Evolutionary conservation across 2,797 vertebrate genomes (phyloP), one percentile per base, ranked within the genome.

Genomic region (Acanthis flammea): DNA sequence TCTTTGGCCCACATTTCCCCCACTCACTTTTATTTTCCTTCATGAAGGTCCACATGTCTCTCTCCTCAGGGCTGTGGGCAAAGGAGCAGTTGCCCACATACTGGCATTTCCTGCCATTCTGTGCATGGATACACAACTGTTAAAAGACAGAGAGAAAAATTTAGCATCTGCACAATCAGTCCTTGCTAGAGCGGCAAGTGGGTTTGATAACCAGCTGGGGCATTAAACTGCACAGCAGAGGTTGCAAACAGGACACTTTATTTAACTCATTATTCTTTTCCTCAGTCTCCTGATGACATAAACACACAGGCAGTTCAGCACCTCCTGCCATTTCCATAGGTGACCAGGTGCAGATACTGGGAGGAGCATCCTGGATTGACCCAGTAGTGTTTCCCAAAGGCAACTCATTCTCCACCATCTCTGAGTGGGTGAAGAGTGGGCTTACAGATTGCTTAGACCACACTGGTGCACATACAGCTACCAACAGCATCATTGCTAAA

Each of bases 21-120:
- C 31, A 97, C 99, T 99, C 94, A 99, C 99, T 97, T 96, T 98
- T 98, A 81, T 98, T 98, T 95, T 99, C 98, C 97, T 99, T 99
- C 99, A 99, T 99, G 97, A 99, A 99, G 18, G 98, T 99, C 99
- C 99, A 99, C 97, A 99, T 98, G 48, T 99, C 99, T 95, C 97
- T 99, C 97, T 99, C 99, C 96, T 99, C 99, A 3, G 97, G 98
- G 97, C 98, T 99, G 98, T 99, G 99, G 12, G 99, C 99, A 12
- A 99, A 99, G 31, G 98, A 98, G 95, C 99, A 99, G 96, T 99
- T 99, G 60, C 98, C 99, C 60, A 98, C 96, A 53, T 99, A 99
- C 94, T 95, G 98, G 91, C 99, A 99, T 91, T 98, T 99, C 95
- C 97, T 98, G 92, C 98, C 99, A 16, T 98, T 98, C 96, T 99